Conservation (phyloP, 2,797 vertebrate genomes). For the Masticophis lateralis region DNA sequence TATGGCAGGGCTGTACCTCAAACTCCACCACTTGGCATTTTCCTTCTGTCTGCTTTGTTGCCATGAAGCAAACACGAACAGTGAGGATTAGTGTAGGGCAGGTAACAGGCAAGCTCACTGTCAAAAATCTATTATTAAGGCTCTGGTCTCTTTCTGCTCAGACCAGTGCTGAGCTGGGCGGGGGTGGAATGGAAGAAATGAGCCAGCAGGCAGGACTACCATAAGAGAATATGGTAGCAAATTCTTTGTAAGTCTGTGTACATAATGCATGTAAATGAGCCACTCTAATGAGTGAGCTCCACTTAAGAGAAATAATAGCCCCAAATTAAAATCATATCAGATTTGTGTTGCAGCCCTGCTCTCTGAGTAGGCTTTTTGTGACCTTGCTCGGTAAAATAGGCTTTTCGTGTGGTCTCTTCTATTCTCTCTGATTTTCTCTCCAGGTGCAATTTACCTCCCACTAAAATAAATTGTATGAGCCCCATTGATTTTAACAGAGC, state of each 20-base stretch:
- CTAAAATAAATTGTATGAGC: conserved; percentile 29
- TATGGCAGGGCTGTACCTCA: conserved; percentile 76
- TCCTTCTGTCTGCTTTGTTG: conserved; percentile 80
- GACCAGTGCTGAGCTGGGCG: conserved; percentile 64
- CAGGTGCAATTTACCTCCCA: conserved; percentile 39
- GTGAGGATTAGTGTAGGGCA: conserved; percentile 78
- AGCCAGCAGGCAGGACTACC: conserved; percentile 53
- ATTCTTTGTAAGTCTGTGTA: conserved; percentile 65
- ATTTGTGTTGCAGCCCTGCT: conserved; percentile 49
- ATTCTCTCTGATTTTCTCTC: conserved; percentile 32
- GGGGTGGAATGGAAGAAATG: conserved; percentile 54
- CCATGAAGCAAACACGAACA: conserved; percentile 79
- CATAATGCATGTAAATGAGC: conserved; percentile 69
- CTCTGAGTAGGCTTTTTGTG: conserved; percentile 49
- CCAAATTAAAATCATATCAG: conserved; percentile 61
- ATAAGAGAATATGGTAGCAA: conserved; percentile 51
- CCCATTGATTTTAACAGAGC: conserved; percentile 33
- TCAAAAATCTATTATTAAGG: conserved; percentile 82
- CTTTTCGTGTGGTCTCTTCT: conserved; percentile 47
- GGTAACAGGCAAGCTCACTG: conserved; percentile 76
- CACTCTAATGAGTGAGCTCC: conserved; percentile 61
- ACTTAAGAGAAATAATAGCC: conserved; percentile 61
- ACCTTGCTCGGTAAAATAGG: conserved; percentile 48
- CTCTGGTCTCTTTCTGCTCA: conserved; percentile 75
- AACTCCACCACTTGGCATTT: conserved; percentile 79